Evolutionary conservation across 2,797 vertebrate genomes (phyloP).

Genomic region (Micromesistius poutassou): DNA sequence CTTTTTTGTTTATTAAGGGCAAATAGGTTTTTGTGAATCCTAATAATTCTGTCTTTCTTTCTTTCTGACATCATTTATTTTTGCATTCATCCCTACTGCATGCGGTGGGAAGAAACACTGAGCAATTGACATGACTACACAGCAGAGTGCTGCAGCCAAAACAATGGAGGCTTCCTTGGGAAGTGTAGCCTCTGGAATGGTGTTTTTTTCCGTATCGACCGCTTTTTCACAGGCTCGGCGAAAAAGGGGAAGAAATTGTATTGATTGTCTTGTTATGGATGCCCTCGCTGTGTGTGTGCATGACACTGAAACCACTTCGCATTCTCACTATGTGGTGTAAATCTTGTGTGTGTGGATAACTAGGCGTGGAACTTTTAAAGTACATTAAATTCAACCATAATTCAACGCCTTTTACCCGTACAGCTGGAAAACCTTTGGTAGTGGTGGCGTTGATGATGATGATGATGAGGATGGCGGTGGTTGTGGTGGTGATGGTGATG

Average conservation of each 20-base stretch:
- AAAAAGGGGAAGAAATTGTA: slow-evolving; percentile 27
- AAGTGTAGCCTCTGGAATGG: slow-evolving; percentile 26
- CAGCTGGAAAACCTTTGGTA: too few species aligned
- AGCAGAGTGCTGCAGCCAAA: slow-evolving; percentile 19
- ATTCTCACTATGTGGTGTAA: too few species aligned
- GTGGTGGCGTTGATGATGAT: too few species aligned
- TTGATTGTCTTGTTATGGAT: slow-evolving; percentile 22
- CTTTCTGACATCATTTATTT: neutral
- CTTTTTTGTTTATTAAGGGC: slow-evolving; percentile 61
- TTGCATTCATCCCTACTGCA: slow-evolving; percentile 59
- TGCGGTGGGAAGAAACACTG: slow-evolving; percentile 6
- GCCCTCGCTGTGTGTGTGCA: too few species aligned
- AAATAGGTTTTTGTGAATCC: slow-evolving; percentile 77
- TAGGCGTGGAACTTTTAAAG: too few species aligned
- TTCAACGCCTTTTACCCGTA: too few species aligned
- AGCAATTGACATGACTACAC: slow-evolving; percentile 33
- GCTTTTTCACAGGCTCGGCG: slow-evolving; percentile 43
- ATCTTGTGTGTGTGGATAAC: too few species aligned
- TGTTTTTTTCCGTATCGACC: too few species aligned
- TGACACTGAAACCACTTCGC: too few species aligned
- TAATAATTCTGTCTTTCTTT: slow-evolving; percentile 71
- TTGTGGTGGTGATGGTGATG: too few species aligned
- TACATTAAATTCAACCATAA: too few species aligned
- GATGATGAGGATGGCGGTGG: too few species aligned
- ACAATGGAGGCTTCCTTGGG: slow-evolving; percentile 15